Evolutionary conservation across 2,797 vertebrate genomes (phyloP).

Genomic region (Tokudaia muenninki): DNA sequence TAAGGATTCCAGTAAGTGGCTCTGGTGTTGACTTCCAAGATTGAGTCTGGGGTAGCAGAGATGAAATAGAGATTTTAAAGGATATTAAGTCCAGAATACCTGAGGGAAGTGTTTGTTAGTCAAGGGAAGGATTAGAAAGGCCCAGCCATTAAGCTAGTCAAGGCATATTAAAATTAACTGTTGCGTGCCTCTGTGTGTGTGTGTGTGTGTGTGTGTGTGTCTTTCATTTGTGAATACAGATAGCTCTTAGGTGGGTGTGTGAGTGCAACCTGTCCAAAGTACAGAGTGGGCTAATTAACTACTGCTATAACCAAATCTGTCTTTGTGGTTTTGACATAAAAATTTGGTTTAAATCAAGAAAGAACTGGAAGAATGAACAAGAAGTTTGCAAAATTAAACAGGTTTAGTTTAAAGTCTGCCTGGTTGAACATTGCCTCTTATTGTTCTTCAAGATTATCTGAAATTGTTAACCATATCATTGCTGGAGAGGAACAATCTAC

Average conservation of each 20-base stretch:
- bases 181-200: too few relatives aligned
- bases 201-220: too few relatives aligned
- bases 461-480: not conserved
- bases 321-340: not conserved
- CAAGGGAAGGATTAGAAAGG: not conserved
- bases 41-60: not conserved
- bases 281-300: too few relatives aligned
- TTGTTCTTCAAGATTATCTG: not conserved
- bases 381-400: not conserved
- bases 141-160: too few relatives aligned
- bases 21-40: not conserved
- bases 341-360: not conserved
- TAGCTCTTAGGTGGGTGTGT: too few relatives aligned
- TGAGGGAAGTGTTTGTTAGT: not conserved
- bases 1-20: not conserved
- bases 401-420: not conserved
- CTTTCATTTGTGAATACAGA: too few relatives aligned
- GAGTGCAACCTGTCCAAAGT: too few relatives aligned
- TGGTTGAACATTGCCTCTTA: not conserved
- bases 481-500: not conserved
- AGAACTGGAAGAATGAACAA: not conserved
- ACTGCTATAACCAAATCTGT: not conserved
- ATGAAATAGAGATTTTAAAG: not conserved
- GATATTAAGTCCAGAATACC: not conserved
- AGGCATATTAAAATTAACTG: too few relatives aligned